Base-by-base conservation (phyloP, 2,888 invertebrate species). In the Eupithecia pulchellata region DNA sequence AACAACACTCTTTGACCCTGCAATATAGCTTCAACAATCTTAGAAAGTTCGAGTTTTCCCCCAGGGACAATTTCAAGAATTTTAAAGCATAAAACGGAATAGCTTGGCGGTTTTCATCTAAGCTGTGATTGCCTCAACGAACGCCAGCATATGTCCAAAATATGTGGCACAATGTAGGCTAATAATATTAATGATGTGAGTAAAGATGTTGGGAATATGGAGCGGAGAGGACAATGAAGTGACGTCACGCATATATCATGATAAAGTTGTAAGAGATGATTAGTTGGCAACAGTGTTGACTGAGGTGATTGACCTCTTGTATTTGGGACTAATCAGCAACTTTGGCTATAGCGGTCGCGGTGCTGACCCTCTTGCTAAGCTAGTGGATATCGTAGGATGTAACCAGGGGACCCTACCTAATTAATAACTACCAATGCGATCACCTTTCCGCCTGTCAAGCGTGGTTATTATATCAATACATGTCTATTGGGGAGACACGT, bases 121-220 rank as follows among this genome's bases (percentile, higher is more conserved):
- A 66, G 63, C 70, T 64, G 70, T 63, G 71, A 34, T 70, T 66
- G 66, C 71, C 66, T 76, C 68, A 36, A 69, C 66, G 70, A 66
- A 68, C 72, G 58, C 68, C 75, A 66, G 72, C 78, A 78, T 69
- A 75, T 78, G 78, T 75, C 77, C 67, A 47, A 73, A 78, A 74
- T 76, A 75, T 71, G 72, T 71, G 72, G 64, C 69, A 60, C 62
- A 71, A 77, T 73, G 66, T 76, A 72, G 77, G 76, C 71, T 77
- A 76, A 76, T 77, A 73, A 76, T 77, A 75, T 69, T 72, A 75
- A 75, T 75, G 72, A 68, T 61, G 68, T 57, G 52, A 57, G 64
- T 67, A 64, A 64, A 72, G 69, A 75, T 68, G 75, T 74, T 74
- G 75, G 72, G 75, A 76, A 68, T 63, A 62, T 69, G 68, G 64